These are phyloP conservation scores for Ennomos erosarius DNA, from an alignment of 2,888 invertebrate species.

Conservation along the genomic window DNA sequence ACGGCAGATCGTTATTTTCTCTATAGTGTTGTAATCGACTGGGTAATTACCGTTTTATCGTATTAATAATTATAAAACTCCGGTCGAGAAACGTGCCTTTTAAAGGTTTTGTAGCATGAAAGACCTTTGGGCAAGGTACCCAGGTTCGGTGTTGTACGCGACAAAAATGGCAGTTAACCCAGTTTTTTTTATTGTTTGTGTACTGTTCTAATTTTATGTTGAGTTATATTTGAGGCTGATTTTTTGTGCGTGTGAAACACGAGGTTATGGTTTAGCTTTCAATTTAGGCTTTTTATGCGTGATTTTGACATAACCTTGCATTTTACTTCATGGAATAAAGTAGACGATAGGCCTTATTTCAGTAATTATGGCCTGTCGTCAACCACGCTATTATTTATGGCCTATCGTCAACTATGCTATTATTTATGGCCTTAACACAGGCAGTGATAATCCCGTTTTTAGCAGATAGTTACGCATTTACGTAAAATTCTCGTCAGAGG, in stretches of 20 bases:
- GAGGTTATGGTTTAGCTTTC: background rate
- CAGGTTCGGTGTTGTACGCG: constrained; percentile 31
- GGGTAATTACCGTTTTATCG: constrained; percentile 14
- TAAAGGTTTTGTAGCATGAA: constrained; percentile 37
- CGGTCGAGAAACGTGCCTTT: constrained; percentile 26
- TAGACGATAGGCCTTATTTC: too few relatives aligned
- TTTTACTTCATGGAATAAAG: too few relatives aligned
- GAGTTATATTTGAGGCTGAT: constrained; percentile 10
- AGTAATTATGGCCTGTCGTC: too few relatives aligned
- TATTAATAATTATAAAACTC: constrained; percentile 20
- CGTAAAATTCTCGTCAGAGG: too few relatives aligned
- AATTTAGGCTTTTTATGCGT: background rate
- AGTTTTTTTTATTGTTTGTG: constrained; percentile 44
- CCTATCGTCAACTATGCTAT: too few relatives aligned
- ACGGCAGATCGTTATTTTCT: constrained; percentile 7
- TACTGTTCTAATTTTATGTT: constrained; percentile 17
- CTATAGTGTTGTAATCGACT: constrained; percentile 12
- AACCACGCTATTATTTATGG: too few relatives aligned
- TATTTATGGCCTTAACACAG: too few relatives aligned
- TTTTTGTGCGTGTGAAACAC: constrained; percentile 11
- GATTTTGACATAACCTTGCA: too few relatives aligned
- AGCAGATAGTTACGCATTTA: too few relatives aligned
- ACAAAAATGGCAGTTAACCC: constrained; percentile 49
- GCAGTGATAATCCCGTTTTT: background rate
- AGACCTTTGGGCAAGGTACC: constrained; percentile 37